phyloP scores from a whole-genome alignment of 2,797 vertebrate species.

The Gobio occitaniae region DNA sequence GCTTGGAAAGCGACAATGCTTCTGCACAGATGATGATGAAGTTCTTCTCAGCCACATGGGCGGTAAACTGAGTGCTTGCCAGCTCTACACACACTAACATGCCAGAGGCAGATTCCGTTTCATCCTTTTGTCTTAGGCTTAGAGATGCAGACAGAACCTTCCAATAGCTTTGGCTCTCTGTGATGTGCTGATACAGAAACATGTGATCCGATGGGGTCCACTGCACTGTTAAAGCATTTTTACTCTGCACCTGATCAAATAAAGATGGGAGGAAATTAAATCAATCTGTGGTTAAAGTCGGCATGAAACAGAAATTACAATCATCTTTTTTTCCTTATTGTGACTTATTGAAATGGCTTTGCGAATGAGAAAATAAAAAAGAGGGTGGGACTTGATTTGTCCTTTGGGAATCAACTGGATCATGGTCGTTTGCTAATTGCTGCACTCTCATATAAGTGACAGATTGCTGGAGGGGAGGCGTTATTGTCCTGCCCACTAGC shows the following conservation, averaged over 20 bases:
- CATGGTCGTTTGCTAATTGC: background rate
- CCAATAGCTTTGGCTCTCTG: slow-evolving; percentile 83
- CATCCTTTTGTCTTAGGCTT: slow-evolving; percentile 10
- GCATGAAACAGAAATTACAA: background rate
- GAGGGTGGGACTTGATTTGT: too few species aligned
- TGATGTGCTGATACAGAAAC: slow-evolving; percentile 90
- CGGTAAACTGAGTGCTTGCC: slow-evolving; percentile 79
- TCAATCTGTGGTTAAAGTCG: background rate
- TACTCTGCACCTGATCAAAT: slow-evolving; percentile 75
- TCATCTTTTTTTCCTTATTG: too few species aligned
- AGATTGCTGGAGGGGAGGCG: background rate
- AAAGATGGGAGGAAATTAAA: background rate
- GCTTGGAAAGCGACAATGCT: slow-evolving; percentile 79
- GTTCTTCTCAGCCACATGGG: slow-evolving; percentile 85
- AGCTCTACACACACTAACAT: slow-evolving; percentile 84
- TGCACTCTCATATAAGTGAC: background rate
- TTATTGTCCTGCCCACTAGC: too few species aligned
- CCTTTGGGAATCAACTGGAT: background rate
- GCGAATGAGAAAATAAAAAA: background rate
- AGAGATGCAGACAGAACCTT: slow-evolving; percentile 72
- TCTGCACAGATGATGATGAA: slow-evolving; percentile 85
- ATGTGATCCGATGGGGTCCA: slow-evolving; percentile 95
- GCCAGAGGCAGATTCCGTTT: background rate
- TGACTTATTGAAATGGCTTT: background rate
- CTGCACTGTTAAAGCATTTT: slow-evolving; percentile 81